Conservation (phyloP, 2,888 invertebrate genomes). For the Drosophila acutilabella region DNA sequence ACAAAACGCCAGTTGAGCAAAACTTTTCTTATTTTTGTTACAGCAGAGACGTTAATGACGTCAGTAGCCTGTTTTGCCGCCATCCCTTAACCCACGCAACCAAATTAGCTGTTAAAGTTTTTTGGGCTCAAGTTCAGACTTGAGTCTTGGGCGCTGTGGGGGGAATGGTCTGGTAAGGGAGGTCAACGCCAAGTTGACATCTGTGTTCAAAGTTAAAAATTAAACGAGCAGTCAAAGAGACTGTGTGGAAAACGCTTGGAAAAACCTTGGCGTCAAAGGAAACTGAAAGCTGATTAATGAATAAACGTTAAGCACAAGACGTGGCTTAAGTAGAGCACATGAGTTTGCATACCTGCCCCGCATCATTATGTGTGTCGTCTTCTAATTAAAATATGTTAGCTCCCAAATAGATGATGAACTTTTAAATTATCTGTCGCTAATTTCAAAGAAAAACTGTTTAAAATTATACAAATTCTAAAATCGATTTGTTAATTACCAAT, state of each 20-base stretch:
- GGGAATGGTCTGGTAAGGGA: slow-evolving; percentile 25
- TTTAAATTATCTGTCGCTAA: background rate
- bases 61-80: slow-evolving; percentile 56
- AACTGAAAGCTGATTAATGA: slow-evolving; percentile 75
- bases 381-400: slow-evolving; percentile 69
- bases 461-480: slow-evolving; percentile 2
- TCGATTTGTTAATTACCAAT: slow-evolving; percentile 51
- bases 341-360: slow-evolving; percentile 21
- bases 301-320: slow-evolving; percentile 33
- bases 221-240: slow-evolving; percentile 54
- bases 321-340: slow-evolving; percentile 22
- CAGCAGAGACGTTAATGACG: slow-evolving; percentile 70
- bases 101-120: slow-evolving; percentile 68
- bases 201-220: slow-evolving; percentile 79
- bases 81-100: slow-evolving; percentile 33
- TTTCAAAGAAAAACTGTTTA: too few relatives aligned
- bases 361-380: slow-evolving; percentile 9
- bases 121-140: slow-evolving; percentile 5
- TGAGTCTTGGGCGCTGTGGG: background rate
- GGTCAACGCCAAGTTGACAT: slow-evolving; percentile 63
- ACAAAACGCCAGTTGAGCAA: slow-evolving; percentile 68
- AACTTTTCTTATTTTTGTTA: slow-evolving; percentile 50
- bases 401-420: slow-evolving; percentile 50
- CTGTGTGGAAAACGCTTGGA: background rate
- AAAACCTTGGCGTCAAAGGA: slow-evolving; percentile 63